Evolutionary conservation across 2,797 vertebrate species (phyloP).

Genomic region (Podargus strigoides): DNA sequence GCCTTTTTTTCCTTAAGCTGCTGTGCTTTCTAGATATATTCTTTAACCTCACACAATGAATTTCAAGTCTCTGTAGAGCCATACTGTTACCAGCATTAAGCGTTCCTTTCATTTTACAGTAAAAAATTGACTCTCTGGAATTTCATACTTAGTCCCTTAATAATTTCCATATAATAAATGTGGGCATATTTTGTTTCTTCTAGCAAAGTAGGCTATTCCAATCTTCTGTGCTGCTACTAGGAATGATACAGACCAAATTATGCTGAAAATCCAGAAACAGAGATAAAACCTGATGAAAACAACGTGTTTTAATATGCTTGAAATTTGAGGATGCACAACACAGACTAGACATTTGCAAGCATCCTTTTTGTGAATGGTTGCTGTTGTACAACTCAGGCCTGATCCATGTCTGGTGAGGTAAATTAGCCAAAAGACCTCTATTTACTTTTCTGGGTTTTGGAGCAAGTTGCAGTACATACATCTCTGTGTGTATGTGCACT

Average conservation of each 20-base stretch:
- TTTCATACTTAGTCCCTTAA: not conserved
- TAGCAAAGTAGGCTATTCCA: not conserved
- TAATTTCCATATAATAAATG: not conserved
- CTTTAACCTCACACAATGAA: not conserved
- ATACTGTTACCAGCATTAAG: not conserved
- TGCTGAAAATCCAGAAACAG: not conserved
- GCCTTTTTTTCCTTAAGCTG: not conserved
- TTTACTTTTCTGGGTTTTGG: not conserved
- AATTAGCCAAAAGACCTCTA: not conserved
- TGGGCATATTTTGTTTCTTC: not conserved
- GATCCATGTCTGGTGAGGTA: not conserved
- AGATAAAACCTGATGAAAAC: not conserved
- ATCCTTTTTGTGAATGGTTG: not conserved
- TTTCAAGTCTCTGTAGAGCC: not conserved
- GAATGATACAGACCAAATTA: not conserved
- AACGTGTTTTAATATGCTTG: not conserved
- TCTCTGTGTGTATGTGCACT: not conserved
- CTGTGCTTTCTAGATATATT: not conserved
- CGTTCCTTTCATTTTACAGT: not conserved
- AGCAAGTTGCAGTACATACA: not conserved
- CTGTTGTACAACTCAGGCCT: not conserved
- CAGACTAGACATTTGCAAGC: not conserved
- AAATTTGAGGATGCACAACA: not conserved
- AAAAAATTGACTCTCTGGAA: not conserved
- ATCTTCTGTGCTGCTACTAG: not conserved